phyloP scores from a whole-genome alignment of 2,113 vertebrate genomes.

The Triplophysa tibetana region DNA sequence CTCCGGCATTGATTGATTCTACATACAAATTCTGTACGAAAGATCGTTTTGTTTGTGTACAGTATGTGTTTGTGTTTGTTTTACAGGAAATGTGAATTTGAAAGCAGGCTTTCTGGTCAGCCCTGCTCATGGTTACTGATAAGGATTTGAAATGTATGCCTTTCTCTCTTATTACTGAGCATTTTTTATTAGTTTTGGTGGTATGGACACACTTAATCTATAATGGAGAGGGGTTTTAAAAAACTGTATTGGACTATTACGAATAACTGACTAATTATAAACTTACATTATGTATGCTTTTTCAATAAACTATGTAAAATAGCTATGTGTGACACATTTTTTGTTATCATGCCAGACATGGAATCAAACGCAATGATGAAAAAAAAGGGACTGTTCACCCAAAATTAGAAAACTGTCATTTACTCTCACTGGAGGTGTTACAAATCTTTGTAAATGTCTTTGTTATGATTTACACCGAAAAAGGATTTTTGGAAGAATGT shows the following conservation, averaged over 20 bases:
- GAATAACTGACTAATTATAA: constrained; percentile 59
- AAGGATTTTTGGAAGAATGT: too few species aligned
- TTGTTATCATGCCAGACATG: too few species aligned
- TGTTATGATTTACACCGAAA: too few species aligned
- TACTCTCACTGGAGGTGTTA: too few species aligned
- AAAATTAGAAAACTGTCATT: too few species aligned
- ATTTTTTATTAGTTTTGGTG: background rate
- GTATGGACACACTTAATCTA: background rate
- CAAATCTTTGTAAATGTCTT: too few species aligned
- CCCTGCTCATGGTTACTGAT: constrained; percentile 11
- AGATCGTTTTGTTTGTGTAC: background rate
- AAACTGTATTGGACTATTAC: constrained; percentile 48
- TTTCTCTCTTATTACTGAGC: constrained; percentile 15
- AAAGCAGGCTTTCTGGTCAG: constrained; percentile 1
- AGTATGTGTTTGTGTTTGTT: constrained; percentile 6
- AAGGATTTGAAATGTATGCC: constrained; percentile 1
- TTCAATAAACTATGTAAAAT: constrained; percentile 81
- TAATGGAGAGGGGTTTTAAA: constrained; percentile 54
- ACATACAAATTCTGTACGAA: constrained; percentile 11
- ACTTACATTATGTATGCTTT: constrained; percentile 76
- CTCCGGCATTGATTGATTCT: background rate
- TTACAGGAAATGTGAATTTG: background rate
- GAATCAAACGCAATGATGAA: too few species aligned
- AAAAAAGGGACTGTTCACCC: too few species aligned
- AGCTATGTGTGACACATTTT: background rate